Evolutionary conservation across 2,113 vertebrate species (phyloP).

Genomic region (Solenodon paradoxus): DNA sequence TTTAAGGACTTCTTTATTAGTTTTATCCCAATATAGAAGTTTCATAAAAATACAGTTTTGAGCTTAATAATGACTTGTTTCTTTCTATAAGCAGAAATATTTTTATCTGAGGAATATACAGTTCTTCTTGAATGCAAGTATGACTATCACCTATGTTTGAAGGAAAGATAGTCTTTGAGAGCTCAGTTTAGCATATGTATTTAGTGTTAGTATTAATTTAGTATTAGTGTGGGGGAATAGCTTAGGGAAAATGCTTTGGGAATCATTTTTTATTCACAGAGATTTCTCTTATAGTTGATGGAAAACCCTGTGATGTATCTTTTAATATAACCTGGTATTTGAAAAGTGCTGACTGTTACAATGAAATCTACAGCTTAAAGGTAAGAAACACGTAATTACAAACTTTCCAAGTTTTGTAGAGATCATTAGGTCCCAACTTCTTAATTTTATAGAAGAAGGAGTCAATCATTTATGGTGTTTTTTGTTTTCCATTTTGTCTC

Average conservation of each 20-base stretch:
- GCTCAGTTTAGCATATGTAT: conserved; percentile 12
- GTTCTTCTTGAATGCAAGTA: not conserved
- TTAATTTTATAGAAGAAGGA: not conserved
- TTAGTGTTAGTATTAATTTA: no score
- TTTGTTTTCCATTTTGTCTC: not conserved
- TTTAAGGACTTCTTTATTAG: conserved; percentile 20
- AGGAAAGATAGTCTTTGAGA: not conserved
- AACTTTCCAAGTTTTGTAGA: not conserved
- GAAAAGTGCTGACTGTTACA: conserved; percentile 87
- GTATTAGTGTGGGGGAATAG: not conserved
- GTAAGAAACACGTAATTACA: conserved; percentile 77
- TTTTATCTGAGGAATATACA: not conserved
- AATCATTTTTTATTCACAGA: conserved; percentile 37
- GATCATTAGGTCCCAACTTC: not conserved
- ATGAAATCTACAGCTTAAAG: conserved; percentile 87
- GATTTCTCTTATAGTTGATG: conserved; percentile 80
- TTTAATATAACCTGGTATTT: conserved; percentile 85
- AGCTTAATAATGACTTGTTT: not conserved
- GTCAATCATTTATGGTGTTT: not conserved
- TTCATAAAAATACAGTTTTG: conserved; percentile 3
- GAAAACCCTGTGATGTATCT: conserved; percentile 81
- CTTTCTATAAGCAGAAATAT: not conserved
- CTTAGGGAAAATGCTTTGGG: not conserved
- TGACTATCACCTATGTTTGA: conserved; percentile 1
- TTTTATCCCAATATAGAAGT: not conserved